Evolutionary conservation across 2,888 invertebrate genomes (phyloP), one percentile per base, ranked within the genome.

Genomic region (Lacanobia wlatinum): DNA sequence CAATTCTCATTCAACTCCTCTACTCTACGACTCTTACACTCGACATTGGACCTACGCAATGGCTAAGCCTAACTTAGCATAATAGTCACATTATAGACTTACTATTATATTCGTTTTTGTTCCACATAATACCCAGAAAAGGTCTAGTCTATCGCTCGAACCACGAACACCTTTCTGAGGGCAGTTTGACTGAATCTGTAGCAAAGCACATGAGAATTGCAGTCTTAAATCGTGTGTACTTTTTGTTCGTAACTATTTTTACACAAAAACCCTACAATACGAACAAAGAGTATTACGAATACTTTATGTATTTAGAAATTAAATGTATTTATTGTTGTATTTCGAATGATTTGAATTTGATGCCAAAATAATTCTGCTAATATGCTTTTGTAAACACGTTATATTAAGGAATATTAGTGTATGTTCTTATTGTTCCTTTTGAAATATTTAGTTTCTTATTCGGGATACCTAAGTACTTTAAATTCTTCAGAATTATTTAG

Each of bases 341-440:
- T 86, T 87, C 77, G 78, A 85, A 81, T 82, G 87, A 89, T 84
- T 88, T 85, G 76, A 87, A 84, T 87, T 90, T 90, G 92, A 94
- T 92, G 92, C 93, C 93, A 93, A 93, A 93, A 92, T 92, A 89
- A 87, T 79, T 87, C 85, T 78, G 83, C 80, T 86, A 84, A 83
- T 82, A 82, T 71, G 76, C 80, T 84, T 73, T 76, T 78, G 50
- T 80, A 73, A 84, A 80, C 76, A 60, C 64, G 56, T 64, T 74
- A 68, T 63, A 79, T 52, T 81, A 80, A 60, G 70, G 62, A 70
- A 77, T 77, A 46, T 67, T 78, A 76, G 67, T 75, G 63, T 74
- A 66, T 73, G 48, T 62, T 73, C 55, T 23, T 74, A 76, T 78
- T 75, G 82, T 84, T 86, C 80, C 85, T 86, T 76, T 84, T 64